Evolutionary conservation across 2,888 invertebrate species (phyloP), one percentile per base, ranked within the genome.

Genomic region (Blera fallax): DNA sequence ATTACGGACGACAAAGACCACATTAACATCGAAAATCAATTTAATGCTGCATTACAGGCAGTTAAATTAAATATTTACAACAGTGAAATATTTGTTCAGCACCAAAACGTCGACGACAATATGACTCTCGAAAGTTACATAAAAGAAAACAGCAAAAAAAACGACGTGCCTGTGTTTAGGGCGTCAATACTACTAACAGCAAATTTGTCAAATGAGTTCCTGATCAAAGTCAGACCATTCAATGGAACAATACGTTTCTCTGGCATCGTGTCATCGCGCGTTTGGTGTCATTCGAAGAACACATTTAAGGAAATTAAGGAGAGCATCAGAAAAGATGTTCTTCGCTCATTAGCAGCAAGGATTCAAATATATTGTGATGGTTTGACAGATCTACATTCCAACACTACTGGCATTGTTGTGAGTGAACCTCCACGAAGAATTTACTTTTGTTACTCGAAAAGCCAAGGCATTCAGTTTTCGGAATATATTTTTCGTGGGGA

Each of bases 321-420:
- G 87, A 96, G 96, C 21, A 93, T 98, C 10, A 95, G 95, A 89
- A 95, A 96, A 90, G 98, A 98, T 90, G 95, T 98, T 24, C 93
- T 98, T 87, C 93, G 98, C 78, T 98, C 98, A 69, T 92, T 98
- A 76, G 94, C 96, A 10, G 95, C 97, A 10, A 93, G 98, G 84
- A 95, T 98, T 90, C 97, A 97, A 89, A 96, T 98, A 94, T 97
- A 98, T 90, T 98, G 97, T 93, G 98, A 98, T 92, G 98, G 98
- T 73, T 93, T 98, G 69, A 96, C 97, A 27, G 91, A 91, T 81
- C 89, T 91, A 1, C 90, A 90, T 83, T 89, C 90, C 8, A 89
- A 87, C 58, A 89, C 83, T 34, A 90, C 90, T 74, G 88, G 88
- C 0, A 80, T 91, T 11, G 95, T 96, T 64, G 96, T 97, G 87